Conservation (phyloP, 2,797 vertebrate species). For the Notoglanidium macrostoma region DNA sequence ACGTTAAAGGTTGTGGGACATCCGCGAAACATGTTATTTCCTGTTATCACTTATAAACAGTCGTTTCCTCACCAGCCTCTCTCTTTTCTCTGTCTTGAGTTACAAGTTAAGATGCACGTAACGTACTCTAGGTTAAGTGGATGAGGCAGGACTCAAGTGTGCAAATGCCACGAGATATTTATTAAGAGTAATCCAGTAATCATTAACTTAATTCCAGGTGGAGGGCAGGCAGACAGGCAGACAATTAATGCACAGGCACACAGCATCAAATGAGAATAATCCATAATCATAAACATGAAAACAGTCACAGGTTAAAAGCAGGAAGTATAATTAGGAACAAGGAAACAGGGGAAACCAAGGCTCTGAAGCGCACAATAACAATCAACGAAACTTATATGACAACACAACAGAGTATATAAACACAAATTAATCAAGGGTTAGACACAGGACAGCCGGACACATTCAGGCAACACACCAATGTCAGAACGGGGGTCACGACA, state of each 20-base stretch:
- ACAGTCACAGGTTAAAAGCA: not conserved
- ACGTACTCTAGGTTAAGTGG: not conserved
- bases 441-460: not conserved
- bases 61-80: not conserved
- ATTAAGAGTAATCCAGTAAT: not conserved
- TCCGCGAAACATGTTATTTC: not conserved
- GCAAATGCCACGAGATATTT: not conserved
- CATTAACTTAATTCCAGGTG: not conserved
- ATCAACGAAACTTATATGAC: not conserved
- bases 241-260: not conserved
- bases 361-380: not conserved
- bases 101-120: not conserved
- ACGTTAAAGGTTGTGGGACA: not conserved
- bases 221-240: not conserved
- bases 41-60: not conserved
- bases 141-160: not conserved
- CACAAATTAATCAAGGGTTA: not conserved
- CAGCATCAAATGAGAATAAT: not conserved
- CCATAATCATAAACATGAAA: not conserved
- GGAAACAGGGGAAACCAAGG: not conserved
- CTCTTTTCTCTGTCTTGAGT: not conserved
- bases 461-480: not conserved
- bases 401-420: not conserved
- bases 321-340: not conserved
- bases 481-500: not conserved